Base-by-base conservation (phyloP, 1,140 invertebrate species). In the Drosophila aff. region DNA sequence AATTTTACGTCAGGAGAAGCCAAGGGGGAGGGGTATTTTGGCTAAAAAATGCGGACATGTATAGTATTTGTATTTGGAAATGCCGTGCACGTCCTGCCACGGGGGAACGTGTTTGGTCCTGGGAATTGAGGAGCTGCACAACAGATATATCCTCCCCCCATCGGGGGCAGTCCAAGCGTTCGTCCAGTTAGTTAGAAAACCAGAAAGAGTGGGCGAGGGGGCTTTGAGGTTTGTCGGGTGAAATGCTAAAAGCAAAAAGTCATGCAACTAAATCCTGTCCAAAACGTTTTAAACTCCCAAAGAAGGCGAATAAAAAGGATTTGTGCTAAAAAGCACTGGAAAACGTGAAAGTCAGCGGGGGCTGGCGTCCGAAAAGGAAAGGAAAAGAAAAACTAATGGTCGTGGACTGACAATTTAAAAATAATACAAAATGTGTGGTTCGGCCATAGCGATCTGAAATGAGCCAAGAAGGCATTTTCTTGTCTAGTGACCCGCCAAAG, bases 181-280 rank as follows among this genome's bases (percentile, higher is more conserved):
- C 64, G 80, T 74, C 44, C 61, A 72, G 55, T 23, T 58, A 36
- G 66, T 38, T 28, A 31, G 41, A 36, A n/a, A 38, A 38, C 26
- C 28, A 11, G 23, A 10, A 23, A 23, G 61, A 5, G 16, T 15
- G 21, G 21, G 5, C 16, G 18, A 7, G 7, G 41, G 15, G 47
- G 36, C 18, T 63, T 52, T 59, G 74, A 83, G 74, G 82, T 82
- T 83, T 69, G 67, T 64, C 81, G 49, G 65, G 53, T 59, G 72
- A 87, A 84, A 89, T 90, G 85, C 65, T 90, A 85, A 89, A 85
- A 89, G 84, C 84, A 85, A 89, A 89, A 90, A 90, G 85, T 85
- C 78, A 85, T 90, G 81, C 82, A 90, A 89, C 84, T 89, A 90
- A 89, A 89, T 89, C 85, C 85, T 85, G 85, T 90, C 84, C 69